phyloP scores from a whole-genome alignment of 2,888 invertebrate genomes.

The Endotricha flammealis region DNA sequence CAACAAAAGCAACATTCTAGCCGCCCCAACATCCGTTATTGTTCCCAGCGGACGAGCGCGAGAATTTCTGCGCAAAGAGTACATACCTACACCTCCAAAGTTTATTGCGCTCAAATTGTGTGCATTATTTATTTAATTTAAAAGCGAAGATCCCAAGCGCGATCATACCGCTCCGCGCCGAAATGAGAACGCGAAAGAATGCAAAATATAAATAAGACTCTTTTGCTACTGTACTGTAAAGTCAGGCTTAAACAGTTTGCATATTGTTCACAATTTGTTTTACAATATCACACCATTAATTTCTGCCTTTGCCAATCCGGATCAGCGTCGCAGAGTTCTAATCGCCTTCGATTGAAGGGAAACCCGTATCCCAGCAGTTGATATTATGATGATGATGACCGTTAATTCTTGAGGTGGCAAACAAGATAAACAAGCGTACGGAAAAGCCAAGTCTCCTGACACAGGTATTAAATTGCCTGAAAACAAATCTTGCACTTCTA shows the following conservation, averaged over 20 bases:
- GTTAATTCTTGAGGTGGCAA: too few relatives aligned
- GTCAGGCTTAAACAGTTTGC: background rate
- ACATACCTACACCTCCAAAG: conserved; percentile 61
- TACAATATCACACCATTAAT: background rate
- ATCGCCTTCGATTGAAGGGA: too few relatives aligned
- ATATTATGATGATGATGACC: too few relatives aligned
- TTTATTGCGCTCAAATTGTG: conserved; percentile 75
- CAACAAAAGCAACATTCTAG: conserved; percentile 39
- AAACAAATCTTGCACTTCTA: too few relatives aligned
- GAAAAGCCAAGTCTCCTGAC: too few relatives aligned
- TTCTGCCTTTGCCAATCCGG: too few relatives aligned
- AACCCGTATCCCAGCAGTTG: too few relatives aligned
- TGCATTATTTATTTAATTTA: conserved; percentile 78
- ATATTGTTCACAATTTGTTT: background rate
- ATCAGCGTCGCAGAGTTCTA: too few relatives aligned
- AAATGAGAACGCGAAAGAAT: conserved; percentile 47
- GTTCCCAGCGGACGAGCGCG: conserved; percentile 62
- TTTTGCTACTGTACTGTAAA: too few relatives aligned
- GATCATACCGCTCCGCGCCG: conserved; percentile 49
- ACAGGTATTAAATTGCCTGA: too few relatives aligned
- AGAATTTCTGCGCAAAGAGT: conserved; percentile 59
- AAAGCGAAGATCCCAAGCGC: conserved; percentile 71
- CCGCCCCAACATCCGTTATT: conserved; percentile 51
- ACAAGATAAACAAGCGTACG: too few relatives aligned
- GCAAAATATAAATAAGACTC: conserved; percentile 31